Percentiles rank a stretch among this genome's conserved stretches.
Evolutionary conservation across 2,888 invertebrate genomes (phyloP).

Genomic region (Lasioglossum villosulum): DNA sequence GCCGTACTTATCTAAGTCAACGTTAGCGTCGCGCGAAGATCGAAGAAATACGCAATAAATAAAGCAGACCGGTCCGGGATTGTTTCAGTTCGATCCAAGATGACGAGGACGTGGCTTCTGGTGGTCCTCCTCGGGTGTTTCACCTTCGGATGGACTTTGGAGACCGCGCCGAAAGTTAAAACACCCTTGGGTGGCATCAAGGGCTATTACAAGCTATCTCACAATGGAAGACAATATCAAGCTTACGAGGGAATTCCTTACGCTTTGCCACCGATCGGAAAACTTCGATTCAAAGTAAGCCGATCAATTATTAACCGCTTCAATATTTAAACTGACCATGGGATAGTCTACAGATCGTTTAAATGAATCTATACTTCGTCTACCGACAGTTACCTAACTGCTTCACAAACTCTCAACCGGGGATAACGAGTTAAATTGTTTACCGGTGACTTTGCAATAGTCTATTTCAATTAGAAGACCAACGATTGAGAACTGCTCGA

Average conservation of each 20-base stretch:
- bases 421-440: background rate
- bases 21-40: background rate
- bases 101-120: conserved; percentile 24
- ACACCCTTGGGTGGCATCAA: conserved; percentile 74
- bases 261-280: conserved; percentile 76
- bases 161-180: conserved; percentile 67
- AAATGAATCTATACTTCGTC: background rate
- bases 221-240: conserved; percentile 73
- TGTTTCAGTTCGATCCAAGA: conserved; percentile 14
- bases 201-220: conserved; percentile 75
- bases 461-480: background rate
- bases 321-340: background rate
- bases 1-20: conserved; percentile 5
- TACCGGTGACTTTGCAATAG: background rate
- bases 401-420: background rate
- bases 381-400: background rate
- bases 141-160: background rate
- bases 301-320: background rate
- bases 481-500: background rate
- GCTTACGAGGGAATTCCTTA: conserved; percentile 80
- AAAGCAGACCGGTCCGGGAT: background rate
- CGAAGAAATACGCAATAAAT: conserved; percentile 32
- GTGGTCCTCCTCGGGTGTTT: conserved; percentile 22
- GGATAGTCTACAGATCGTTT: background rate
- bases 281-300: conserved; percentile 77